Evolutionary conservation across 64 coral and sea anemone genomes (phyloP).

Genomic region (Stylophora pistillata): DNA sequence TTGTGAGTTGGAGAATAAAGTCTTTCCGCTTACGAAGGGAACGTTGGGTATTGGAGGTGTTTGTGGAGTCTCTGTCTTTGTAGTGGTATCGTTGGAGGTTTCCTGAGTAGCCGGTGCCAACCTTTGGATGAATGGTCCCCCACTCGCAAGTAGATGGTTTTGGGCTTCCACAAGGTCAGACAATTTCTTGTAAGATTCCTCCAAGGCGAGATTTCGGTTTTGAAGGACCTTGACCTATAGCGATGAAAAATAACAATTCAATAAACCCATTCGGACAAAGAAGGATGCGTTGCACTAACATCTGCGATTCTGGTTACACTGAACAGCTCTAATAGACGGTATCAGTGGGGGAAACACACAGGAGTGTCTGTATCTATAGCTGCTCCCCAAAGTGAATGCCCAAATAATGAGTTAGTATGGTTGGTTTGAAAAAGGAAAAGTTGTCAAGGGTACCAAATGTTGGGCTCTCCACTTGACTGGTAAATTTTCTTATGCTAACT

Average conservation of each 20-base stretch:
- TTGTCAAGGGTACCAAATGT: no score
- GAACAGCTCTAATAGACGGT: no score
- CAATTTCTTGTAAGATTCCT: slow-evolving; percentile 88
- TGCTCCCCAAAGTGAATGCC: no score
- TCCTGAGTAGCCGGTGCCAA: slow-evolving; percentile 40
- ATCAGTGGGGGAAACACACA: no score
- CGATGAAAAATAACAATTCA: background rate
- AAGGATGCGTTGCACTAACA: no score
- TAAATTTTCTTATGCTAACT: no score
- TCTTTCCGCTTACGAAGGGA: background rate
- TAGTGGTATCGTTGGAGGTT: slow-evolving; percentile 26
- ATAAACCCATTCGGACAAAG: no score
- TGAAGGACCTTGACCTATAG: slow-evolving; percentile 76
- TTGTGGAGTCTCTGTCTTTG: background rate
- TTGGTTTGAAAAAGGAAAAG: no score
- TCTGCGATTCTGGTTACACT: no score
- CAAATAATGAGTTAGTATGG: no score
- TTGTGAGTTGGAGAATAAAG: background rate
- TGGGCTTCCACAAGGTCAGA: slow-evolving; percentile 94
- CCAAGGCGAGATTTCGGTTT: slow-evolving; percentile 75
- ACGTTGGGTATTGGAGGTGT: slow-evolving; percentile 13
- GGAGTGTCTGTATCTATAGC: no score
- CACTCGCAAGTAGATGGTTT: slow-evolving; percentile 88
- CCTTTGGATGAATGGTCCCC: slow-evolving; percentile 62
- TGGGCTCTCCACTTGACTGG: no score